Evolutionary conservation across 37 sponge, comb jelly and placozoan species (phyloP).

Genomic region (Aplysina aerophoba): DNA sequence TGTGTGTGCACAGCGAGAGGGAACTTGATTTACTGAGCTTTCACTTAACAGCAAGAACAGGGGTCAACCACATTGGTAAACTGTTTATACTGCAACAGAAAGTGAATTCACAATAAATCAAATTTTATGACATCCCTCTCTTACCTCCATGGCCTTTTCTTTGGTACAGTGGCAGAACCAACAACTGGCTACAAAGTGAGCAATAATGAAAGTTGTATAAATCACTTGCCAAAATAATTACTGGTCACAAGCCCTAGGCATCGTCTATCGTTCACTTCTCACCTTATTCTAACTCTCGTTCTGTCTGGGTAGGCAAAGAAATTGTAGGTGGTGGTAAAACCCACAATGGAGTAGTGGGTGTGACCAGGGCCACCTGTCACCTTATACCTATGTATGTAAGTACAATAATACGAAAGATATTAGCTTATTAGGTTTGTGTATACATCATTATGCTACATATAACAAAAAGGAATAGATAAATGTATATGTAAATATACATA

Average conservation of each 20-base stretch:
- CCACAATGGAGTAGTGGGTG: conserved; percentile 74
- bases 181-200: conserved; percentile 74
- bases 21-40: too few species aligned
- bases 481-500: too few species aligned
- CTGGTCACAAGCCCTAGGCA: not conserved
- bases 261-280: not conserved
- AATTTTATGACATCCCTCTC: not conserved
- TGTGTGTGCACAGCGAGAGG: not conserved
- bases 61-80: too few species aligned
- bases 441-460: not conserved
- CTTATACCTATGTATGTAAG: conserved; percentile 37
- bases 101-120: not conserved
- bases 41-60: too few species aligned
- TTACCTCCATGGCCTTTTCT: conserved; percentile 84
- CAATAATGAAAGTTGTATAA: not conserved
- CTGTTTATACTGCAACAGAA: not conserved
- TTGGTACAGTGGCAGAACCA: conserved; percentile 92
- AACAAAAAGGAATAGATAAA: not conserved
- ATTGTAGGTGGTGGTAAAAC: conserved; percentile 76
- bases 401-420: not conserved
- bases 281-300: conserved; percentile 82
- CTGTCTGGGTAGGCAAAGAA: conserved; percentile 95
- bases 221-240: too few species aligned
- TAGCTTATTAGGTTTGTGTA: not conserved
- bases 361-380: conserved; percentile 27